phyloP scores from a whole-genome alignment of 2,797 vertebrate species.

The Onychomys leucogaster region DNA sequence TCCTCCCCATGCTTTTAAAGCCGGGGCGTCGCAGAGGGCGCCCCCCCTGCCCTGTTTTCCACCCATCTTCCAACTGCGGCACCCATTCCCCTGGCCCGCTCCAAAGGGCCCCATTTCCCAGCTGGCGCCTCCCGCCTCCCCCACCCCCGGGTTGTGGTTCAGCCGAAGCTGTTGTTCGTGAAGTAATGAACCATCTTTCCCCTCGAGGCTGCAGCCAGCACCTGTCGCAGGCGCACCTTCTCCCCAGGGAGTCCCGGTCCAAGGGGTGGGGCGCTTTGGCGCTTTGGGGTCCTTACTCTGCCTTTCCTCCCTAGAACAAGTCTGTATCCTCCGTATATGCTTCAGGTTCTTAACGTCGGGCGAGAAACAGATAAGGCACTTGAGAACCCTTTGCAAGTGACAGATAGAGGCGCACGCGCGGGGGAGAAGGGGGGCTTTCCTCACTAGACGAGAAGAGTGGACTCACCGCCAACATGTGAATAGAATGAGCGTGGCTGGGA shows the following conservation, averaged over 20 bases:
- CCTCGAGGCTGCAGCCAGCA: conserved; percentile 45
- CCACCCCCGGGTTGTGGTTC: neutral
- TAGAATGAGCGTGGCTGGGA: neutral
- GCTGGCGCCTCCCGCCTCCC: neutral
- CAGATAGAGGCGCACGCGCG: neutral
- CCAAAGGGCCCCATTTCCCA: conserved; percentile 53
- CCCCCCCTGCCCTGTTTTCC: neutral
- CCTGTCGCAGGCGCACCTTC: conserved; percentile 58
- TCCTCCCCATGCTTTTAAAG: neutral
- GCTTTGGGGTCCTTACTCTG: neutral
- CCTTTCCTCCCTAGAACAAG: neutral
- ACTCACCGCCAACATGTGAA: neutral
- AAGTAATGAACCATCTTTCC: conserved; percentile 56
- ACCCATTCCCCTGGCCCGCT: neutral
- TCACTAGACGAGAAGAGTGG: neutral
- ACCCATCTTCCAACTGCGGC: neutral
- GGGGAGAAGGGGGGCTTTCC: neutral
- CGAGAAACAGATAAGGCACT: neutral
- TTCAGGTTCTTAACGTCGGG: neutral
- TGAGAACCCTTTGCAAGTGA: neutral
- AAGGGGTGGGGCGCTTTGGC: neutral
- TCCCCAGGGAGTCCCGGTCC: neutral
- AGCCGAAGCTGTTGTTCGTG: conserved; percentile 50
- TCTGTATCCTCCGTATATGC: neutral
- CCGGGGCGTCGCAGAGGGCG: neutral